Evolutionary conservation across 2,888 invertebrate genomes (phyloP).

Genomic region (Drosophila planitibia): DNA sequence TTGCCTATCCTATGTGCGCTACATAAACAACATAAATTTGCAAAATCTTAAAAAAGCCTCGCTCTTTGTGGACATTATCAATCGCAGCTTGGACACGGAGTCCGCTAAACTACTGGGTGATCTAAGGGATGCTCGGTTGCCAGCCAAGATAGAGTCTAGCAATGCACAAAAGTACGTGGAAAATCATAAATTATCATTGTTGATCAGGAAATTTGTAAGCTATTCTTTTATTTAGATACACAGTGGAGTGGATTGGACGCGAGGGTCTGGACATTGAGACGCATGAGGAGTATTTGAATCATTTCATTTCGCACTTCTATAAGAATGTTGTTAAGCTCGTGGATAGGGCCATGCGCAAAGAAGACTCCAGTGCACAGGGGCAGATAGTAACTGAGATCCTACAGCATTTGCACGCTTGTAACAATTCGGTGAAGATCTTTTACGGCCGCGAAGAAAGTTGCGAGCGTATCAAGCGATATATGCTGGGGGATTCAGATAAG

Average conservation of each 20-base stretch:
- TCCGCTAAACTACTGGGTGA: conserved; percentile 95
- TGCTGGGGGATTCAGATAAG: conserved; percentile 93
- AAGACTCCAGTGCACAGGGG: conserved; percentile 96
- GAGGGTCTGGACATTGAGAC: conserved; percentile 97
- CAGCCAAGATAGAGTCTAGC: conserved; percentile 94
- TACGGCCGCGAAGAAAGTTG: conserved; percentile 96
- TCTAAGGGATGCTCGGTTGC: conserved; percentile 94
- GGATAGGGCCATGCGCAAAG: conserved; percentile 97
- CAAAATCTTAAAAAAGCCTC: conserved; percentile 97
- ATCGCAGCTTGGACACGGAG: conserved; percentile 96
- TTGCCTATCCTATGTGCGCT: conserved; percentile 96
- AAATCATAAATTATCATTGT: background rate
- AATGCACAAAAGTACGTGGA: conserved; percentile 92
- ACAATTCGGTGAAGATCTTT: conserved; percentile 96
- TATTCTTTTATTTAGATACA: conserved; percentile 88
- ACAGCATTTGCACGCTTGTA: conserved; percentile 97
- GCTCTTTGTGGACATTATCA: conserved; percentile 97
- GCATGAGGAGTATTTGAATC: conserved; percentile 96
- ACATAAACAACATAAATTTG: conserved; percentile 98
- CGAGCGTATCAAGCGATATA: conserved; percentile 91
- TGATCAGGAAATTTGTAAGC: conserved; percentile 7
- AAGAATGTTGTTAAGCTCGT: conserved; percentile 96
- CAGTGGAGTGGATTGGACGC: conserved; percentile 98
- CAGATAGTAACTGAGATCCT: conserved; percentile 97
- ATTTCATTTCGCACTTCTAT: conserved; percentile 97